Conservation (phyloP, 2,113 vertebrate species). For the Corythornis cristatus region DNA sequence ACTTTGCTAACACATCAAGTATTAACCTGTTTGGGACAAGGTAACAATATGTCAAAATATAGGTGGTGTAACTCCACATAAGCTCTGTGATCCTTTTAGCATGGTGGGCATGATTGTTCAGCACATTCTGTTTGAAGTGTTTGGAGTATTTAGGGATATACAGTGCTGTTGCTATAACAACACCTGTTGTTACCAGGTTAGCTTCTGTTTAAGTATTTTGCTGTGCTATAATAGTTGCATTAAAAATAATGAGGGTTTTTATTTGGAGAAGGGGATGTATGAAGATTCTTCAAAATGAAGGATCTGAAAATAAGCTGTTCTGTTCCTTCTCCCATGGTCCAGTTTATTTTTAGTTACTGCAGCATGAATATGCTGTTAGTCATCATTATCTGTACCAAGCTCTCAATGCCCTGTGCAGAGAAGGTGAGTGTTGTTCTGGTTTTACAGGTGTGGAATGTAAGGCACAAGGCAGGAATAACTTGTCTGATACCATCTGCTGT, state of each 20-base stretch:
- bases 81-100: background rate
- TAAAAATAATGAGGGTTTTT: background rate
- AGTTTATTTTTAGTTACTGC: constrained; percentile 41
- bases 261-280: background rate
- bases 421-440: background rate
- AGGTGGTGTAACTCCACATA: background rate
- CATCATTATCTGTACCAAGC: background rate
- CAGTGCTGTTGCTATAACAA: background rate
- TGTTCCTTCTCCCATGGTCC: background rate
- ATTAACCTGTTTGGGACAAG: background rate
- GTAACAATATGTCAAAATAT: background rate
- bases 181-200: background rate
- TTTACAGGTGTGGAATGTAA: background rate
- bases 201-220: background rate
- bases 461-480: background rate
- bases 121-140: background rate
- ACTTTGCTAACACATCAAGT: background rate
- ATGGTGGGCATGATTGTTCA: background rate
- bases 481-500: background rate
- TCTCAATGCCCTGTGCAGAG: background rate
- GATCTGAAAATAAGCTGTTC: background rate
- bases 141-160: background rate
- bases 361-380: background rate
- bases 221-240: background rate
- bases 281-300: background rate